Conservation (phyloP, 1,140 invertebrate genomes). For the Brachionus plicatilis region DNA sequence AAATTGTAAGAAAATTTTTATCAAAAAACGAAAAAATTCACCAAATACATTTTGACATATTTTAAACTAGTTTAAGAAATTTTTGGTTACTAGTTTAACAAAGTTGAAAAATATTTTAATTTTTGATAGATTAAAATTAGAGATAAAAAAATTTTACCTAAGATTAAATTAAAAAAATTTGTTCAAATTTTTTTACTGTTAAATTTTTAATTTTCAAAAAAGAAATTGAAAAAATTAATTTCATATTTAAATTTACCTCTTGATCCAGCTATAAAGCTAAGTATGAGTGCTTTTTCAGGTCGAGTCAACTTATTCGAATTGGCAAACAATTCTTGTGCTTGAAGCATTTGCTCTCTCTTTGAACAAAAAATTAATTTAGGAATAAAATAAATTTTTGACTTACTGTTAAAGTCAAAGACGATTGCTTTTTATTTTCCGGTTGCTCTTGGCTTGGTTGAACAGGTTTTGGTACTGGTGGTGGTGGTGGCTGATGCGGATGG, state of each 20-base stretch:
- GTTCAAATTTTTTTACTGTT: no score
- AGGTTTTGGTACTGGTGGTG: not conserved
- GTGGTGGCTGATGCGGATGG: no score
- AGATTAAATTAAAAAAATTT: no score
- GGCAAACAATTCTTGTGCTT: slow-evolving; percentile 93
- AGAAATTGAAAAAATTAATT: no score
- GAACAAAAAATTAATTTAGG: slow-evolving; percentile 41
- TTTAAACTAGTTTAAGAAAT: no score
- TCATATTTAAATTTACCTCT: slow-evolving; percentile 62
- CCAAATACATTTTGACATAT: no score
- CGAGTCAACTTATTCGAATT: slow-evolving; percentile 89
- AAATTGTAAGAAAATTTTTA: no score
- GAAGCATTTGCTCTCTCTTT: slow-evolving; percentile 83
- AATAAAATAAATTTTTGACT: not conserved
- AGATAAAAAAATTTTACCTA: no score
- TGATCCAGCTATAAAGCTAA: slow-evolving; percentile 94
- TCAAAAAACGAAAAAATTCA: no score
- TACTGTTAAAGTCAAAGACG: not conserved
- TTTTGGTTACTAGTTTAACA: no score
- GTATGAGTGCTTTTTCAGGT: slow-evolving; percentile 89
- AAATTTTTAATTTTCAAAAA: not conserved
- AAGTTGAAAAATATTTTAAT: no score
- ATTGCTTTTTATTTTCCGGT: slow-evolving; percentile 8
- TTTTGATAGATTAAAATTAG: no score
- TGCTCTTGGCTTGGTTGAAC: not conserved